These are phyloP conservation scores for Plagodis dolabraria DNA, from an alignment of 2,888 invertebrate species.

Conservation along the genomic window DNA sequence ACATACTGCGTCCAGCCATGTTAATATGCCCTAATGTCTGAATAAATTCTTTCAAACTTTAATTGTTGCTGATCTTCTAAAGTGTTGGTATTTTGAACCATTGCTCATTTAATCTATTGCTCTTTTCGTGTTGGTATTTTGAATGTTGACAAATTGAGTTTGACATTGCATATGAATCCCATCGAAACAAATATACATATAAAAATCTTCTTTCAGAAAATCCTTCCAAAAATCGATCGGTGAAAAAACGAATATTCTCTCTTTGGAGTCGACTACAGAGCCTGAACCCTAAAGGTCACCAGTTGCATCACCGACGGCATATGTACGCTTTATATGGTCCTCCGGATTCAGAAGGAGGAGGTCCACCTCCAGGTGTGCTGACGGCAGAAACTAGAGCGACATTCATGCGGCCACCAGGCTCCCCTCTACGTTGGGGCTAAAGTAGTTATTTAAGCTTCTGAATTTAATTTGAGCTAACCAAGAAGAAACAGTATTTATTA, in stretches of 20 bases:
- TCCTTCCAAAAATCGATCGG: slow-evolving; percentile 51
- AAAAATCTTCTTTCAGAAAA: slow-evolving; percentile 51
- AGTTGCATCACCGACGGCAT: slow-evolving; percentile 72
- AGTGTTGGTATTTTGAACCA: no score
- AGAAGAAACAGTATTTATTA: not conserved
- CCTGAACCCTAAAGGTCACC: slow-evolving; percentile 73
- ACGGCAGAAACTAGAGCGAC: slow-evolving; percentile 74
- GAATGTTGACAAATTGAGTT: no score
- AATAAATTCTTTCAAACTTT: no score
- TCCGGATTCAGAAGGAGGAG: slow-evolving; percentile 61
- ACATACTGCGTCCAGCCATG: no score
- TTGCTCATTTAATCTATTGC: no score
- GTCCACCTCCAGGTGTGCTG: slow-evolving; percentile 49
- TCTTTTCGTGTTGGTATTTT: no score
- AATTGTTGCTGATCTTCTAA: no score
- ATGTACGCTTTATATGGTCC: slow-evolving; percentile 71
- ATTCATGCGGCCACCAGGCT: slow-evolving; percentile 75
- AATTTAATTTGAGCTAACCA: slow-evolving; percentile 5
- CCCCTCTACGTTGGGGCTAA: slow-evolving; percentile 78
- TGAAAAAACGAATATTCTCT: slow-evolving; percentile 74
- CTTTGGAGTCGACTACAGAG: slow-evolving; percentile 77
- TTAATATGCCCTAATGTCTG: no score
- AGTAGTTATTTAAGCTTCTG: slow-evolving; percentile 1
- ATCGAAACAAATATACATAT: no score
- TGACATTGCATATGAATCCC: no score